phyloP scores from a whole-genome alignment of 2,113 vertebrate species.

The Vombatus ursinus region DNA sequence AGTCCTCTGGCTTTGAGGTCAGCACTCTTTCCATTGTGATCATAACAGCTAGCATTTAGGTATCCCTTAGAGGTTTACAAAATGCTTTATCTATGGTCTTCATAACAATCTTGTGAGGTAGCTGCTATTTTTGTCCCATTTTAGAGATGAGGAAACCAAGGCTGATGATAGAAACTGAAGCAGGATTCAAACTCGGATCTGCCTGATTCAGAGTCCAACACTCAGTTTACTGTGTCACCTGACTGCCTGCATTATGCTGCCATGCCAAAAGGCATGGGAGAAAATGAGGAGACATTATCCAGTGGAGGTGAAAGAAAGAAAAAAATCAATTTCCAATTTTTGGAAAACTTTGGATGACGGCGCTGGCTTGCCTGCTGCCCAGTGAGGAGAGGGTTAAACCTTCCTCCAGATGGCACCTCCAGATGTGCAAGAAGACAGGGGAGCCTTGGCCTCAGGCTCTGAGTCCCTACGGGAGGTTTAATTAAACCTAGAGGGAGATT shows the following conservation, averaged over 20 bases:
- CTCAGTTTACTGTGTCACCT: background rate
- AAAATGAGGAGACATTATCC: constrained; percentile 50
- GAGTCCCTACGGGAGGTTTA: no score
- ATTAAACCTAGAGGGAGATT: no score
- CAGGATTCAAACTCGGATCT: background rate
- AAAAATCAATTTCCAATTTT: no score
- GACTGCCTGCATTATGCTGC: no score
- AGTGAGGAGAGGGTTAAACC: background rate
- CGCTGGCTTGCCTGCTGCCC: background rate
- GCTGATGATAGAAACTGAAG: background rate
- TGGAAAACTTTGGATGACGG: no score
- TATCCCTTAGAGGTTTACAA: no score
- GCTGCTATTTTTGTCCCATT: background rate
- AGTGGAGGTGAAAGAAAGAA: constrained; percentile 10
- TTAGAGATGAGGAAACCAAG: background rate
- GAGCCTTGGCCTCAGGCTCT: no score
- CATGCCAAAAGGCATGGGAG: background rate
- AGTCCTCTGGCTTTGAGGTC: no score
- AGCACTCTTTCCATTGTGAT: background rate
- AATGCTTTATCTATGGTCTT: no score
- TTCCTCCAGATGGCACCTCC: rapidly evolving
- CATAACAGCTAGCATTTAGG: background rate
- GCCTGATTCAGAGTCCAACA: background rate
- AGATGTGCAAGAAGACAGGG: no score
- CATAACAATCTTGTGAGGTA: no score